These are phyloP conservation scores for Drosophila helvetica DNA, from an alignment of 2,888 invertebrate genomes.

Conservation along the genomic window DNA sequence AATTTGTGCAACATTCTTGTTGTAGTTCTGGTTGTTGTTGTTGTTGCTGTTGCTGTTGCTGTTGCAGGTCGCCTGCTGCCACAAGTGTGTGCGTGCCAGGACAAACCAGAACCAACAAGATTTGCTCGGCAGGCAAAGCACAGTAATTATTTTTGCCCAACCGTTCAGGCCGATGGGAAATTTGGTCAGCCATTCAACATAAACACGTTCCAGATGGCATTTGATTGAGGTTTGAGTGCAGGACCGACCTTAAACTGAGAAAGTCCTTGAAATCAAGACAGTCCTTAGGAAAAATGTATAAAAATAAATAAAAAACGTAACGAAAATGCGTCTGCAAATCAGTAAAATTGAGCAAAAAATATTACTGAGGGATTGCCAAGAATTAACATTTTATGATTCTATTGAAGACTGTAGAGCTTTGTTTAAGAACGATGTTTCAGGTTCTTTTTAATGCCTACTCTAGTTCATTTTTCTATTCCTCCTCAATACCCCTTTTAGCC, in stretches of 20 bases:
- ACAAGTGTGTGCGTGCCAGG: slow-evolving; percentile 24
- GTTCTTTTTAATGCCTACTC: too few species aligned
- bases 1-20: slow-evolving; percentile 59
- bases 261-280: background rate
- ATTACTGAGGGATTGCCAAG: too few species aligned
- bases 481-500: background rate
- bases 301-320: too few species aligned
- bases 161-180: slow-evolving; percentile 20
- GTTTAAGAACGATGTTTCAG: too few species aligned
- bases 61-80: slow-evolving; percentile 43
- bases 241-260: background rate
- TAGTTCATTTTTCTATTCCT: too few species aligned
- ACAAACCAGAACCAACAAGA: slow-evolving; percentile 48
- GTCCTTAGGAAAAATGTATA: too few species aligned
- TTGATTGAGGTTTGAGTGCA: slow-evolving; percentile 9
- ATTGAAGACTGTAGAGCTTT: too few species aligned
- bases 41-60: slow-evolving; percentile 32
- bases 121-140: slow-evolving; percentile 58
- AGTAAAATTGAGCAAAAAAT: too few species aligned
- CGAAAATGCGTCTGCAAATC: too few species aligned
- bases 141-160: slow-evolving; percentile 70
- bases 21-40: slow-evolving; percentile 18
- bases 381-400: background rate
- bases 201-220: slow-evolving; percentile 17
- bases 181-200: slow-evolving; percentile 35